Evolutionary conservation across 2,113 vertebrate genomes (phyloP).

Genomic region (Pelecanus crispus): DNA sequence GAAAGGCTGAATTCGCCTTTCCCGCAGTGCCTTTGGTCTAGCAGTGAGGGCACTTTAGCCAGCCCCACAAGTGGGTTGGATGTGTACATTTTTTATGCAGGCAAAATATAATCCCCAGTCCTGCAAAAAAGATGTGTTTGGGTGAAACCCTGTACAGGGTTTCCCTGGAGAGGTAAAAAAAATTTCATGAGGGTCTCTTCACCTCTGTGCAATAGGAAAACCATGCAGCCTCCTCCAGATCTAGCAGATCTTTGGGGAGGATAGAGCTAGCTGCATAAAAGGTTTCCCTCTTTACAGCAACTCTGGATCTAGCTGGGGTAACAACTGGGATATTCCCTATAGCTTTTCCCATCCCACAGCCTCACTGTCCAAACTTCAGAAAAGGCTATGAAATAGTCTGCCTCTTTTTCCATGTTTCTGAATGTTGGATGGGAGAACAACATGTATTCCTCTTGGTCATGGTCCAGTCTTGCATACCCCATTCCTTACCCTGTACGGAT

Average conservation of each 20-base stretch:
- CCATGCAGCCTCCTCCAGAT: background rate
- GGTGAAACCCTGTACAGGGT: background rate
- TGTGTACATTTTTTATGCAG: constrained; percentile 40
- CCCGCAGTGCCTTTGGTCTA: constrained; percentile 52
- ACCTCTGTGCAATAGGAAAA: constrained; percentile 28
- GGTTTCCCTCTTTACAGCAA: background rate
- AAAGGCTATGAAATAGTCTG: background rate
- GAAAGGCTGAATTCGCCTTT: constrained; percentile 6
- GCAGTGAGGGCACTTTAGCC: constrained; percentile 50
- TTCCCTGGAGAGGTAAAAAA: constrained; percentile 24
- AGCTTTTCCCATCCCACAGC: background rate
- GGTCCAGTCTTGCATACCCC: background rate
- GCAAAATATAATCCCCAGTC: constrained; percentile 49
- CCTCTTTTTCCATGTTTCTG: background rate
- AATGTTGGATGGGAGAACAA: background rate
- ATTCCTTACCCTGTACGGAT: background rate
- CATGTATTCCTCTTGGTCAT: background rate
- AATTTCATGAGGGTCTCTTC: background rate
- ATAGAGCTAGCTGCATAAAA: background rate
- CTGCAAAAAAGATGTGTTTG: constrained; percentile 21
- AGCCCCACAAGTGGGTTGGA: constrained; percentile 1
- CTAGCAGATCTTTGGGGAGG: background rate
- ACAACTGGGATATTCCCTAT: background rate
- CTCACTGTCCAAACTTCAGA: background rate
- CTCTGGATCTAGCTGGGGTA: background rate